Evolutionary conservation across 2,113 vertebrate genomes (phyloP).

Genomic region (Saguinus midas): DNA sequence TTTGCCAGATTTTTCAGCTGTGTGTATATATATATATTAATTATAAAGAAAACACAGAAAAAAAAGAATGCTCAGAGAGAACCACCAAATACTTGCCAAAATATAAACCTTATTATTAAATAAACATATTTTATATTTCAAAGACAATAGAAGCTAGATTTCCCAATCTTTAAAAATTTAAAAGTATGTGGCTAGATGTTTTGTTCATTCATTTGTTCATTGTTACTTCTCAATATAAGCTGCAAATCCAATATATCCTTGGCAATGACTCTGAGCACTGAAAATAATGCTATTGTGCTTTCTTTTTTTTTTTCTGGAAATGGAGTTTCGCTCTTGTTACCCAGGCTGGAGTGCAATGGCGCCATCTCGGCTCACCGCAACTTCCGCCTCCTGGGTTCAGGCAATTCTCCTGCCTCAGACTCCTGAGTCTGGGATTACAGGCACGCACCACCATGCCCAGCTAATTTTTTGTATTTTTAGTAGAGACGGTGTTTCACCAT

Average conservation of each 20-base stretch:
- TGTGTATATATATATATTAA: background rate
- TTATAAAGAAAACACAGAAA: background rate
- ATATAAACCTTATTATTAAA: background rate
- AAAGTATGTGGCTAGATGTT: background rate
- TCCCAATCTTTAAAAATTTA: background rate
- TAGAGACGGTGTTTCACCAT: too few species aligned
- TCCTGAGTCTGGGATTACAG: too few species aligned
- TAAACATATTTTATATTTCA: background rate
- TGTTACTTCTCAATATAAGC: background rate
- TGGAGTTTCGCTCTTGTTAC: too few species aligned
- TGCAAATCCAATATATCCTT: background rate
- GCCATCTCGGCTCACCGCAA: too few species aligned
- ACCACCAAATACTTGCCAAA: background rate
- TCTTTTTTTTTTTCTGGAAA: too few species aligned
- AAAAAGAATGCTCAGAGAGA: background rate
- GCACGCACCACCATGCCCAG: too few species aligned
- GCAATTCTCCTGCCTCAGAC: too few species aligned
- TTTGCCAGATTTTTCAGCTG: background rate
- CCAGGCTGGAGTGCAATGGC: too few species aligned
- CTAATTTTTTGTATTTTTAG: too few species aligned
- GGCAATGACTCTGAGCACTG: background rate
- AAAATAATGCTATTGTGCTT: background rate
- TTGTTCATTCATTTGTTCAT: background rate
- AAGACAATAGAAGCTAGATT: constrained; percentile 14
- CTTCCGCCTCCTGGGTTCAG: too few species aligned